phyloP scores from a whole-genome alignment of 2,113 vertebrate genomes.

The Elanus axillaris region DNA sequence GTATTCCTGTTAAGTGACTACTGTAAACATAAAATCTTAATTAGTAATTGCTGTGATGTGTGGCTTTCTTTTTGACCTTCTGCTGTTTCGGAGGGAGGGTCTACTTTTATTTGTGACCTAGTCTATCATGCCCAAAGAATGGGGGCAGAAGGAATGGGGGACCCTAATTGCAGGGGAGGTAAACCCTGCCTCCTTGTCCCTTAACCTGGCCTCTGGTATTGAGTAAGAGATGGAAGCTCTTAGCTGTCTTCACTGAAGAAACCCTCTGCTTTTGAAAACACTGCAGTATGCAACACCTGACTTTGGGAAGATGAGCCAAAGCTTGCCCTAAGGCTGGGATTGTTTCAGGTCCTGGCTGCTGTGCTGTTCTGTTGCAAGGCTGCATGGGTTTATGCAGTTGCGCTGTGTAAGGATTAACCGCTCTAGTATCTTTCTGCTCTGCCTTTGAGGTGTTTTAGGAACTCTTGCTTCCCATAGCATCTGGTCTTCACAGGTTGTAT shows the following conservation, averaged over 20 bases:
- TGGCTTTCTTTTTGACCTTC: neutral
- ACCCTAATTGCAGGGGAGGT: neutral
- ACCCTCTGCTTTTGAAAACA: neutral
- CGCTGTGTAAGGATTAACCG: neutral
- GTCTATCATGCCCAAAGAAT: neutral
- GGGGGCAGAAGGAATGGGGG: neutral
- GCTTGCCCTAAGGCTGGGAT: neutral
- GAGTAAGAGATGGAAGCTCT: neutral
- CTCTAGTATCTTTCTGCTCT: neutral
- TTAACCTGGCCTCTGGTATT: neutral
- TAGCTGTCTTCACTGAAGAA: neutral
- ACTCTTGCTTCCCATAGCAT: neutral
- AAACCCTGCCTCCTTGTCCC: neutral
- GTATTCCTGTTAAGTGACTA: neutral
- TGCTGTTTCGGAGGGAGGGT: neutral
- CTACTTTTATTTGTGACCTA: neutral
- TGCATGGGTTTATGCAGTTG: neutral
- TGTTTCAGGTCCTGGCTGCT: neutral
- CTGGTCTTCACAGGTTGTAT: too few species aligned
- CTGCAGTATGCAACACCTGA: accelerated
- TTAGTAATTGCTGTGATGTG: neutral
- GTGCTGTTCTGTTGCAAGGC: neutral
- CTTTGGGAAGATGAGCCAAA: neutral
- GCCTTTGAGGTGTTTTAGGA: neutral
- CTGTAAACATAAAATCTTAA: neutral